phyloP scores from a whole-genome alignment of 92 coral and sea anemone species.

The Heteractis magnifica region DNA sequence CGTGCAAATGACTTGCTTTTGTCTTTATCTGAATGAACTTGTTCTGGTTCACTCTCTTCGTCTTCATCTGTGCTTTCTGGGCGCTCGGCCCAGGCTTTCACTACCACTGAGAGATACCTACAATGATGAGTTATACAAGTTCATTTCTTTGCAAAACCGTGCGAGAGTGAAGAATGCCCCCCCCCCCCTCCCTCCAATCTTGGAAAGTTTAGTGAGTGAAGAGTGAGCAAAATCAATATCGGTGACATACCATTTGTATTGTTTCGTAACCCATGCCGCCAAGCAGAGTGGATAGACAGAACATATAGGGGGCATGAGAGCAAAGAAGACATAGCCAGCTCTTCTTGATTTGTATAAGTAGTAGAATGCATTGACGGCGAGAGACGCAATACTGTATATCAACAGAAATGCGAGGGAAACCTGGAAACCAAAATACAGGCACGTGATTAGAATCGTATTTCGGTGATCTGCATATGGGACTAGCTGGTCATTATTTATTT shows the following conservation, averaged over 20 bases:
- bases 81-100: constrained; percentile 96
- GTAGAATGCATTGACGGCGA: constrained; percentile 80
- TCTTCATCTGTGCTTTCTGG: constrained; percentile 88
- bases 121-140: not conserved
- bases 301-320: constrained; percentile 68
- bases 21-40: constrained; percentile 30
- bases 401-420: constrained; percentile 63
- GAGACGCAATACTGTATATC: constrained; percentile 72
- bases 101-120: constrained; percentile 88
- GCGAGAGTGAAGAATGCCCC: not conserved
- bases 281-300: constrained; percentile 82
- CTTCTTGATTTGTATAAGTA: constrained; percentile 79
- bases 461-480: no score
- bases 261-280: constrained; percentile 94
- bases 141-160: no score
- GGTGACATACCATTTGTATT: constrained; percentile 73
- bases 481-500: no score
- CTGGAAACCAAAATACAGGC: constrained; percentile 19
- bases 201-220: no score
- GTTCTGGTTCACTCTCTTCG: constrained; percentile 59
- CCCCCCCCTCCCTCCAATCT: no score
- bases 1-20: constrained; percentile 50
- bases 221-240: not conserved
- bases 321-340: constrained; percentile 65
- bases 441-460: no score